phyloP scores from a whole-genome alignment of 1,140 invertebrate genomes.

The Drosophila persimilis region DNA sequence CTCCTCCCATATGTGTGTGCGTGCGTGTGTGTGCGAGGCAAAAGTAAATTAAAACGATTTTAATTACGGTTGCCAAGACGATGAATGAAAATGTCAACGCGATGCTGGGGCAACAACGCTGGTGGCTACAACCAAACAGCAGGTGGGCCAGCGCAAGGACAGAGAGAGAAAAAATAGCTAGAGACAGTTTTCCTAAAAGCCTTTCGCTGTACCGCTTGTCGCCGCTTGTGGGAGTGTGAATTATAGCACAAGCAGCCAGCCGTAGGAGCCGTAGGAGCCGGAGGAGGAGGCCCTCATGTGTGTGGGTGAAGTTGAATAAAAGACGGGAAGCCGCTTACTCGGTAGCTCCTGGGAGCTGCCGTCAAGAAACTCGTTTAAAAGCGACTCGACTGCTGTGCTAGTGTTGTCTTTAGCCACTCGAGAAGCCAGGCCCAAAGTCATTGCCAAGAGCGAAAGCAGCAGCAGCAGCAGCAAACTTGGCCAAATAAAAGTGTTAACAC shows the following conservation, averaged over 20 bases:
- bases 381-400: slow-evolving; percentile 3
- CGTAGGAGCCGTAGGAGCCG: too few relatives aligned
- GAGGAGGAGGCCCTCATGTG: neutral
- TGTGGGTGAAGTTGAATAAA: slow-evolving; percentile 2
- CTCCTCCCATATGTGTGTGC: slow-evolving; percentile 1
- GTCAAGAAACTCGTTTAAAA: slow-evolving; percentile 42
- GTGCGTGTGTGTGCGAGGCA: slow-evolving; percentile 42
- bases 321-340: slow-evolving; percentile 41
- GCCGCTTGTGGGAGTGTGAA: slow-evolving; percentile 51
- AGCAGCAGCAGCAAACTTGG: slow-evolving; percentile 32
- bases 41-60: slow-evolving; percentile 83
- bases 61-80: slow-evolving; percentile 83
- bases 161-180: slow-evolving; percentile 16
- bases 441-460: slow-evolving; percentile 68
- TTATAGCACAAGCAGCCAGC: slow-evolving; percentile 46
- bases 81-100: slow-evolving; percentile 82
- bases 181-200: slow-evolving; percentile 56
- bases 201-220: slow-evolving; percentile 61
- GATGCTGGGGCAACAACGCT: slow-evolving; percentile 30
- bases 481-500: slow-evolving; percentile 63
- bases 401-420: slow-evolving; percentile 53
- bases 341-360: slow-evolving; percentile 26
- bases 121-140: slow-evolving; percentile 40
- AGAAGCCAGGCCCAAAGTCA: slow-evolving; percentile 61
- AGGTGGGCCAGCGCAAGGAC: slow-evolving; percentile 48